Conservation (phyloP, 2,113 vertebrate genomes). For the Petaurus breviceps region DNA sequence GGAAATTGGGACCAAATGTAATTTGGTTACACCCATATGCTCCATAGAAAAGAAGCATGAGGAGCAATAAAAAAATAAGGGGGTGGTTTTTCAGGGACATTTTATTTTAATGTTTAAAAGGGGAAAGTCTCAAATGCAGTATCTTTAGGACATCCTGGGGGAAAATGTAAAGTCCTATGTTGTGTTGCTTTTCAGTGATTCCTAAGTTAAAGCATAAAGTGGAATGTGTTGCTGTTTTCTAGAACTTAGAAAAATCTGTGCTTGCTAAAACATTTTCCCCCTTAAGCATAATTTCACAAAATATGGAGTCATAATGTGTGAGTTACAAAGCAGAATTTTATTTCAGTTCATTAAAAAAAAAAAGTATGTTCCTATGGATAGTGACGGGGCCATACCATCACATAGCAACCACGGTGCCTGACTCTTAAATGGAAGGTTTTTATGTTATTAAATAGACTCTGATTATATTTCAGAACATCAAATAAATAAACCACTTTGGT, state of each 20-base stretch:
- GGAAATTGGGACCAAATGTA: neutral
- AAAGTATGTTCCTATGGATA: neutral
- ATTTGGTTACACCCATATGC: neutral
- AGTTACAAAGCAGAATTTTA: neutral
- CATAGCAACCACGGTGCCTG: neutral
- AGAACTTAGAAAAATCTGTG: slow-evolving; percentile 30
- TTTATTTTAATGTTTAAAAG: slow-evolving; percentile 25
- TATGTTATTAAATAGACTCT: neutral
- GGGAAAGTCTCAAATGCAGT: slow-evolving; percentile 32
- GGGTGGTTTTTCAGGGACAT: neutral
- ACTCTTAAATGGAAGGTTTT: neutral
- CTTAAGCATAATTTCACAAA: slow-evolving; percentile 15
- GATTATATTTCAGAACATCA: neutral
- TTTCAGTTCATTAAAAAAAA: neutral
- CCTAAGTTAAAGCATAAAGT: slow-evolving; percentile 20
- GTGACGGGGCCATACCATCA: neutral
- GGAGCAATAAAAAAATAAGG: neutral
- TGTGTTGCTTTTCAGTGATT: neutral
- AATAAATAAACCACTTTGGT: neutral
- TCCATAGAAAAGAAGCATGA: neutral
- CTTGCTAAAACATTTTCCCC: neutral
- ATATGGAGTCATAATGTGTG: neutral
- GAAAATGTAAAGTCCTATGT: neutral
- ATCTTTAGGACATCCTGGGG: neutral
- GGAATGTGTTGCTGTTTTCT: slow-evolving; percentile 8